Conservation (phyloP, 2,888 invertebrate species). For the Synanthedon tipuliformis region DNA sequence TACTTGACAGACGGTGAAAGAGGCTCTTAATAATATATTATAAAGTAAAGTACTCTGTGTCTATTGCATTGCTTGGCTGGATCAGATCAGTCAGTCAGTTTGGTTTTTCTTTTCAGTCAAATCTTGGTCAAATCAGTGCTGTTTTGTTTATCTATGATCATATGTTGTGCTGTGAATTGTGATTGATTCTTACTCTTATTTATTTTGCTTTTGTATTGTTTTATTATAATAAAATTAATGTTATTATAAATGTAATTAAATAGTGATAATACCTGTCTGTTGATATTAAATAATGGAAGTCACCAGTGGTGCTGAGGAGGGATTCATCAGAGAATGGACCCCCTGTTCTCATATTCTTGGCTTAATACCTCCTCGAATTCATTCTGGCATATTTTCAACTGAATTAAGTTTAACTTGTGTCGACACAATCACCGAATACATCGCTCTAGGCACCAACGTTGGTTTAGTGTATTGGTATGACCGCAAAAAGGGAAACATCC, state of each 20-base stretch:
- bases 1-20: too few species aligned
- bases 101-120: too few species aligned
- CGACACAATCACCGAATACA: slow-evolving; percentile 83
- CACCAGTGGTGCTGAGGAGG: slow-evolving; percentile 53
- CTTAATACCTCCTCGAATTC: slow-evolving; percentile 79
- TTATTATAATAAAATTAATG: not conserved
- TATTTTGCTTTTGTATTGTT: not conserved
- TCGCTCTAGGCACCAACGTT: slow-evolving; percentile 87
- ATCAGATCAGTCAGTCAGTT: too few species aligned
- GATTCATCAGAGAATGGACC: slow-evolving; percentile 81
- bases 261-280: not conserved
- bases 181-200: too few species aligned
- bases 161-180: too few species aligned
- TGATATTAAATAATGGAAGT: slow-evolving; percentile 40
- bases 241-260: not conserved
- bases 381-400: slow-evolving; percentile 80
- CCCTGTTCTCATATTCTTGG: slow-evolving; percentile 80
- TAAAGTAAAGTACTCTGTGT: too few species aligned
- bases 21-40: too few species aligned
- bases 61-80: too few species aligned
- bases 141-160: too few species aligned
- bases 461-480: slow-evolving; percentile 91
- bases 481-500: slow-evolving; percentile 79
- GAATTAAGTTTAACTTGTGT: slow-evolving; percentile 84
- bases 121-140: too few species aligned